These are phyloP conservation scores for Barnardius zonarius DNA, from an alignment of 2,113 vertebrate genomes.

Conservation along the genomic window DNA sequence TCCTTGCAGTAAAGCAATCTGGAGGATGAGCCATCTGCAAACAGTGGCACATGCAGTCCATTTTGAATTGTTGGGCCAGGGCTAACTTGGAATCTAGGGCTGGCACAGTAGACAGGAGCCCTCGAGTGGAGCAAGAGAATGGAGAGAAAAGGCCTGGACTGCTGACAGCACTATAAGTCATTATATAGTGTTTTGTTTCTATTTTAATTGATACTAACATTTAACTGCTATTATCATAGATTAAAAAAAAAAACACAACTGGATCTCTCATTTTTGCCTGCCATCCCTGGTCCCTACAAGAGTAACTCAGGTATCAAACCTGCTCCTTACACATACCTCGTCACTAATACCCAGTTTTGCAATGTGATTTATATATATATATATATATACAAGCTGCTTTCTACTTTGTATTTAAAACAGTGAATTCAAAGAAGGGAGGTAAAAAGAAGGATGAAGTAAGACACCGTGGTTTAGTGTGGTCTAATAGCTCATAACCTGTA, in stretches of 20 bases:
- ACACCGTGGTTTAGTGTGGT: fast-evolving
- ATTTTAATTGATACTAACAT: not conserved
- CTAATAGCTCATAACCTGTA: not conserved
- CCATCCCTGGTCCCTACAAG: not conserved
- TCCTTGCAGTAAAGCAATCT: not conserved
- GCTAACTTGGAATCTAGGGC: not conserved
- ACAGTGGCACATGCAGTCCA: not conserved
- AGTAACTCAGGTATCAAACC: not conserved
- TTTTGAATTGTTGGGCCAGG: not conserved
- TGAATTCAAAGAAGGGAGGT: not conserved
- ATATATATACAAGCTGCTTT: not conserved
- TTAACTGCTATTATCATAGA: not conserved
- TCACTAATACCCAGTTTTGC: not conserved
- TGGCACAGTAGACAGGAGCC: not conserved
- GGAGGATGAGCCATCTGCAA: not conserved
- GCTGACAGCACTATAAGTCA: not conserved
- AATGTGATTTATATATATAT: not conserved
- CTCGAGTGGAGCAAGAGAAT: not conserved
- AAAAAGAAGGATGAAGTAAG: not conserved
- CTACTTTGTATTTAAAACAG: not conserved
- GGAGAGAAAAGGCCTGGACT: not conserved
- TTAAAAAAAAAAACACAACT: not conserved
- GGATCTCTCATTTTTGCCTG: not conserved
- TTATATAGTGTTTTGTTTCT: not conserved
- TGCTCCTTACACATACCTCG: not conserved